Evolutionary conservation across 2,113 vertebrate genomes (phyloP).

Genomic region (Neotoma lepida): DNA sequence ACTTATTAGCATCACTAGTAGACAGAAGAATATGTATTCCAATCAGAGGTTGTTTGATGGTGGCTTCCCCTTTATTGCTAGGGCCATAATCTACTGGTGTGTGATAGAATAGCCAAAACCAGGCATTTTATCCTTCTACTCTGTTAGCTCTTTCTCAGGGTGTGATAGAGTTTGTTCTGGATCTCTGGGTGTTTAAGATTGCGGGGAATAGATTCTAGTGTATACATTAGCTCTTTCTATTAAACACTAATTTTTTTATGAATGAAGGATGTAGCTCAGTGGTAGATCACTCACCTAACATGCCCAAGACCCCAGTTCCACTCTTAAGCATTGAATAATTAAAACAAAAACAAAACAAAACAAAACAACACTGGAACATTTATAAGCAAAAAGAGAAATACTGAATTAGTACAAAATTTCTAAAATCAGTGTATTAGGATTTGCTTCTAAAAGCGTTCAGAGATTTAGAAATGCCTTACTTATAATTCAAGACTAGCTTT

Average conservation of each 20-base stretch:
- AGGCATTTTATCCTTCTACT: background rate
- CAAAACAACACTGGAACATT: constrained; percentile 25
- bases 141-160: background rate
- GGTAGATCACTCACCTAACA: background rate
- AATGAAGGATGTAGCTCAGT: background rate
- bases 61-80: background rate
- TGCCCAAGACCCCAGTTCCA: background rate
- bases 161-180: background rate
- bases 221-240: background rate
- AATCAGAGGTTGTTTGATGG: background rate
- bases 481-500: constrained; percentile 43
- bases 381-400: background rate
- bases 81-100: background rate
- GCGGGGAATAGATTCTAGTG: background rate
- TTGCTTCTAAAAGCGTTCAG: constrained; percentile 28
- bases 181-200: background rate
- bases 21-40: background rate
- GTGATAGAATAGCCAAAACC: background rate
- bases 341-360: background rate
- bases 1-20: background rate
- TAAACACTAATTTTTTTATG: background rate
- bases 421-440: constrained; percentile 34
- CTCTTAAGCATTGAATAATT: background rate
- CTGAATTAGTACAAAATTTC: constrained; percentile 43
- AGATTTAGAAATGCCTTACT: constrained; percentile 46